These are phyloP conservation scores for Mallateleia sp. DNA, from an alignment of 2,888 invertebrate species.

Conservation along the genomic window DNA sequence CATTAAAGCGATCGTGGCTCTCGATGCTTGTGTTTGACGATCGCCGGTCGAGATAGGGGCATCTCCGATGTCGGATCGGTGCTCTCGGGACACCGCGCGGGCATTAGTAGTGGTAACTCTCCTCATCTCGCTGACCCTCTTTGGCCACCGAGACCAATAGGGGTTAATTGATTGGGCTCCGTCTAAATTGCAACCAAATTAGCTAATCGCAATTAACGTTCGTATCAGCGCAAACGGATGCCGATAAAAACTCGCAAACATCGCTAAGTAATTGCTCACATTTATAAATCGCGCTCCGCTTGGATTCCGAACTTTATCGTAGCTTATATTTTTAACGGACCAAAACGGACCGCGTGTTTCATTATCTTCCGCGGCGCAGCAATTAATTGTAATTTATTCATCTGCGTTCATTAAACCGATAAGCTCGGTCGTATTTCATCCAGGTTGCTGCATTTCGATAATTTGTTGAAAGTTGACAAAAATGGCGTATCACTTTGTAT, in stretches of 20 bases:
- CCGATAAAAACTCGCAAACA: conserved; percentile 53
- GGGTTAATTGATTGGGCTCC: conserved; percentile 79
- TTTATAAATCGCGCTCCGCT: conserved; percentile 53
- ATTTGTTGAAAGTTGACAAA: conserved; percentile 9
- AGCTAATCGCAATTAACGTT: conserved; percentile 72
- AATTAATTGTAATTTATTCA: conserved; percentile 69
- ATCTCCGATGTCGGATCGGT: conserved; percentile 60
- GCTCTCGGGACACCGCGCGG: conserved; percentile 49
- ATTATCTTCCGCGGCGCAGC: conserved; percentile 43
- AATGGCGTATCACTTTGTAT: too few relatives aligned
- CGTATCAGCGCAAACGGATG: conserved; percentile 45
- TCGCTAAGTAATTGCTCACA: conserved; percentile 54
- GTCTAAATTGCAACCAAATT: conserved; percentile 79
- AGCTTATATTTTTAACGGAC: conserved; percentile 29
- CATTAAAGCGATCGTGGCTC: conserved; percentile 84
- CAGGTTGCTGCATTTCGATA: not conserved
- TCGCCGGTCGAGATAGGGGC: conserved; percentile 81
- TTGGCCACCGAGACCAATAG: conserved; percentile 74
- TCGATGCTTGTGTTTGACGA: conserved; percentile 84
- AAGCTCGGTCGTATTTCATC: conserved; percentile 25
- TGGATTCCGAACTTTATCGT: conserved; percentile 46
- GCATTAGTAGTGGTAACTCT: conserved; percentile 62
- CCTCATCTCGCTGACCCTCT: conserved; percentile 66
- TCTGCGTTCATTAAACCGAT: conserved; percentile 53
- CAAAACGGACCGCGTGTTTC: conserved; percentile 49